phyloP scores from a whole-genome alignment of 2,888 invertebrate genomes.

The Amphimallon solstitiale region DNA sequence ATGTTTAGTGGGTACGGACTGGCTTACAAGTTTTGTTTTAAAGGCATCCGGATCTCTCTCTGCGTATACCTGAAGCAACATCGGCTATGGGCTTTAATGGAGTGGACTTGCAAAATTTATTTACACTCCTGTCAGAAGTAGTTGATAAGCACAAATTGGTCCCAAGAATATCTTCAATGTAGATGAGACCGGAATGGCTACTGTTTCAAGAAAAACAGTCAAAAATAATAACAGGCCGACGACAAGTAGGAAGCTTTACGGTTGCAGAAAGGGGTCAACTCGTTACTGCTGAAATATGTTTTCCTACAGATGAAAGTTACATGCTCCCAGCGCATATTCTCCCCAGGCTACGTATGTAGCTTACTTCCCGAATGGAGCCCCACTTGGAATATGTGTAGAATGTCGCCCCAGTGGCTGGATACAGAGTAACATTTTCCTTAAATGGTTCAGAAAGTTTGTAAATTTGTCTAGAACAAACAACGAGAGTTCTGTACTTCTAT shows the following conservation, averaged over 20 bases:
- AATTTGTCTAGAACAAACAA: background rate
- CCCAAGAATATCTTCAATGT: too few species aligned
- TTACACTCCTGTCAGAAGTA: too few species aligned
- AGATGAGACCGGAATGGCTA: background rate
- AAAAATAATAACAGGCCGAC: background rate
- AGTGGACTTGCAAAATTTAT: too few species aligned
- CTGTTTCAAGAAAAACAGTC: background rate
- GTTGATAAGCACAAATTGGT: too few species aligned
- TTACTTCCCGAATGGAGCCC: too few species aligned
- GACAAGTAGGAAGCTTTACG: background rate
- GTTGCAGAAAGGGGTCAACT: background rate
- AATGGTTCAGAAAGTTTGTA: slow-evolving; percentile 1
- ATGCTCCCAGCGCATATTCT: background rate
- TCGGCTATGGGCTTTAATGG: background rate
- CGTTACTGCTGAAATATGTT: background rate
- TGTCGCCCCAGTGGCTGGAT: background rate
- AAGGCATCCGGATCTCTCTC: background rate
- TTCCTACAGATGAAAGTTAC: background rate
- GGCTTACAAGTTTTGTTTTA: background rate
- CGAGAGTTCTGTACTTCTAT: background rate
- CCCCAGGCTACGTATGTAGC: background rate
- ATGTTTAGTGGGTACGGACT: background rate
- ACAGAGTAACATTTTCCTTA: background rate
- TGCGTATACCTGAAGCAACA: background rate
- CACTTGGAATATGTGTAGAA: background rate